Base-by-base conservation (phyloP, 2,888 invertebrate genomes). In the Sericinus montela region DNA sequence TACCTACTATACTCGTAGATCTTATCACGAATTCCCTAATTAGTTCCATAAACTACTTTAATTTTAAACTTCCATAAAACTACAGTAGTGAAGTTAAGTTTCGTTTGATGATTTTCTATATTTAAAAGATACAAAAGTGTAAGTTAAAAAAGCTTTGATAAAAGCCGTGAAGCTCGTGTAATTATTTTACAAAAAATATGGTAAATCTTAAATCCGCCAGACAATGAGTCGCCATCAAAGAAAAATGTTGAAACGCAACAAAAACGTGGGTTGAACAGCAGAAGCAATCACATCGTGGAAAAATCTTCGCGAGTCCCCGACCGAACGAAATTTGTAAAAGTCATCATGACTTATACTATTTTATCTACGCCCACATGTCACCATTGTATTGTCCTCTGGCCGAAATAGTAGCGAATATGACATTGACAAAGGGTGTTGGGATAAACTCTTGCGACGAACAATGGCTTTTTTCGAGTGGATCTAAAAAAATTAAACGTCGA, bases 381-480 rank as follows among this genome's bases (percentile, higher is more conserved):
- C 82, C 84, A 75, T 77, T 39, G 64, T 57, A 80, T 82, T 82
- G 78, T 82, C 59, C 55, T 61, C 60, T 67, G 63, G 64, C 65
- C 66, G 61, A 68, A 80, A 85, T 86, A 74, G 86, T 85, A 86
- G 83, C 85, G 67, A 75, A 74, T 66, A 65, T 75, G 80, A 82
- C 80, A 76, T 67, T 83, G 81, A 86, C 82, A 87, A 85, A 83
- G 80, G 82, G 72, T 80, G 76, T 80, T 79, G 77, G 79, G 77
- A 73, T 77, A 78, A 78, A 80, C 76, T 79, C 76, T 79, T 61
- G 53, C 54, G 59, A 52, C 60, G 75, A 76, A 83, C 80, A 82
- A 76, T 64, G 63, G 64, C 35, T 74, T 67, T 28, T 47, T 38
- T 41, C 42, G 60, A 62, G 62, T 67, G 62, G 62, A 56, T 53